Conservation (phyloP, 2,797 vertebrate genomes). For the Valencia hispanica region DNA sequence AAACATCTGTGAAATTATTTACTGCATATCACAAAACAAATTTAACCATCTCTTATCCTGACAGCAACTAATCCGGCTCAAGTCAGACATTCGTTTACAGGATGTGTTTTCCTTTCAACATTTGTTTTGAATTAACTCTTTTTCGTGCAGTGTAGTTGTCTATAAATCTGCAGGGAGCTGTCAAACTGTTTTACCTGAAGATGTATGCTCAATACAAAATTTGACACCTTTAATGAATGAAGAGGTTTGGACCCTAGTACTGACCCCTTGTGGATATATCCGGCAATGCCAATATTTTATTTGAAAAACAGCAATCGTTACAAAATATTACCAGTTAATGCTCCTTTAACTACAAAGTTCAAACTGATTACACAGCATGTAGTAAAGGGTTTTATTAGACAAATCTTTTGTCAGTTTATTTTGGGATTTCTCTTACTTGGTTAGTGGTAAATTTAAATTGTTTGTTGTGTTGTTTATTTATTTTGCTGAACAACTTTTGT, state of each 20-base stretch:
- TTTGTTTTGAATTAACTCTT: too few species aligned
- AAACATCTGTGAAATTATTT: too few species aligned
- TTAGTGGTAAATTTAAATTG: not conserved
- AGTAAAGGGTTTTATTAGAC: not conserved
- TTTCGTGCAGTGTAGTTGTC: too few species aligned
- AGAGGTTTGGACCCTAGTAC: not conserved
- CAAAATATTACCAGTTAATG: not conserved
- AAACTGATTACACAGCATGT: not conserved
- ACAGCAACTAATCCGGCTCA: too few species aligned
- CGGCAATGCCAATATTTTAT: not conserved
- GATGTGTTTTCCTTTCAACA: too few species aligned
- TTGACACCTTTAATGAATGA: not conserved
- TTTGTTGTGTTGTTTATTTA: not conserved
- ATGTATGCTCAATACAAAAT: not conserved
- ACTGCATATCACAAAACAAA: too few species aligned
- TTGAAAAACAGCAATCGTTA: not conserved
- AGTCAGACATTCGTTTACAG: too few species aligned
- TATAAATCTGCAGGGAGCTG: not conserved
- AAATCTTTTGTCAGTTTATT: not conserved
- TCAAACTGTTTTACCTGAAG: not conserved
- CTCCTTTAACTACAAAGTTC: not conserved
- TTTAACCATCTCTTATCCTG: too few species aligned
- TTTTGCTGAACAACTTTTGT: not conserved
- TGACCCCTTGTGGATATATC: not conserved
- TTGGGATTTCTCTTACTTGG: not conserved